These are phyloP conservation scores for Sitobion miscanthi DNA, from an alignment of 1,140 invertebrate genomes.

Conservation along the genomic window DNA sequence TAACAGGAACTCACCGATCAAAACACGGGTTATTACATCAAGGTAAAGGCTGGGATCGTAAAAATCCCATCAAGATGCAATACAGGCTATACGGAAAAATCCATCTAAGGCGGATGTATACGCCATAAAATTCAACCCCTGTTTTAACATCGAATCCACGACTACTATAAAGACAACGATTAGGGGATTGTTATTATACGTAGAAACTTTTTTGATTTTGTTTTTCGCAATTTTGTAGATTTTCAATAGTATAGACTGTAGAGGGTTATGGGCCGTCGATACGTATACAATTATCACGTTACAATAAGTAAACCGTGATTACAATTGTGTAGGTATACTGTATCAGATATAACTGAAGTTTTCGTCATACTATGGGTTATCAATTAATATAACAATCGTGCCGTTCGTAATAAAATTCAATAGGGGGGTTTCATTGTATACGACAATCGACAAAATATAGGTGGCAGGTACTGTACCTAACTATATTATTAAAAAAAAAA, in stretches of 20 bases:
- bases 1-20: constrained; percentile 51
- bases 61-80: constrained; percentile 51
- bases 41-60: constrained; percentile 47
- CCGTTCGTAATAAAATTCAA: background rate
- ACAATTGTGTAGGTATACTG: background rate
- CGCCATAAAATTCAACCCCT: constrained; percentile 47
- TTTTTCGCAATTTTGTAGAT: background rate
- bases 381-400: background rate
- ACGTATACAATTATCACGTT: background rate
- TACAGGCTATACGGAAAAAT: constrained; percentile 34
- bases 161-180: constrained; percentile 43
- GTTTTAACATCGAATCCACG: constrained; percentile 41
- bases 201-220: constrained; percentile 21
- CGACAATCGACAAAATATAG: background rate
- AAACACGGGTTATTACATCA: constrained; percentile 52
- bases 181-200: constrained; percentile 5
- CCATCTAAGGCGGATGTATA: constrained; percentile 40
- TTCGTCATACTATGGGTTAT: background rate
- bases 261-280: background rate
- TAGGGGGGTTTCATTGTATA: background rate
- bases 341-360: background rate
- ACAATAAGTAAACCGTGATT: background rate
- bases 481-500: constrained; percentile 7
- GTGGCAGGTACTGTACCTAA: background rate
- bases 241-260: background rate